Base-by-base conservation (phyloP, 1,140 invertebrate species). In the Anoplophora glabripennis region DNA sequence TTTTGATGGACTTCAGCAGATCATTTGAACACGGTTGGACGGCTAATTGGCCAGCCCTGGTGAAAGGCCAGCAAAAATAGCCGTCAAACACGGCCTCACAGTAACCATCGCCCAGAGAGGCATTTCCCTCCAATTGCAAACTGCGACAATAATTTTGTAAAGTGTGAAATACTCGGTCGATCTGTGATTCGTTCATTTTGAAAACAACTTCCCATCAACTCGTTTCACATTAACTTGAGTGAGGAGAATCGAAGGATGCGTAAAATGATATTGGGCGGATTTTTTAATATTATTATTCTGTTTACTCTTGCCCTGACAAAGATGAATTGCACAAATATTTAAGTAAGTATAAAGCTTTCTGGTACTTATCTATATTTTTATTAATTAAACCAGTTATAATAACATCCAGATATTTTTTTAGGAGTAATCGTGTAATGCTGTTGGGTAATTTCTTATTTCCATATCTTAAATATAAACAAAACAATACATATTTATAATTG, bases 11-110 rank as follows among this genome's bases (percentile, higher is more conserved):
- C 57, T 79, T 79, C 18, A 75, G 69, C 56, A 80, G 74, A 48
- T 82, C 80, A 57, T 72, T 68, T 1, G 81, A 80, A 67, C 79
- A 86, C 4, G 66, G 68, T 51, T 77, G 75, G n/a, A 70, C 64
- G 1, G 75, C 75, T 44, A 76, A 54, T 15, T 71, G 66, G 1
- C 76, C 76, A 17, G 81, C 74, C 37, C 73, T 67, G 0, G 80
- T 81, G 11, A 75, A 73, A 5, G 75, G 77, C 83, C 83, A 84
- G 60, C 83, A 84, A 7, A 81, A 56, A 57, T 82, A 78, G 1
- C 75, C 74, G 60, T 84, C 83, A 78, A 81, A 84, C 11, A 76
- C 70, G 54, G 52, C 52, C 40, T 42, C 35, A 44, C 72, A 74
- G 37, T 41, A 12, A 4, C 12, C 12, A 9, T 18, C 10, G n/a